Percentiles rank a stretch among this genome's conserved stretches.
Evolutionary conservation across 2,888 invertebrate species (phyloP).

Genomic region (Euclidia mi): DNA sequence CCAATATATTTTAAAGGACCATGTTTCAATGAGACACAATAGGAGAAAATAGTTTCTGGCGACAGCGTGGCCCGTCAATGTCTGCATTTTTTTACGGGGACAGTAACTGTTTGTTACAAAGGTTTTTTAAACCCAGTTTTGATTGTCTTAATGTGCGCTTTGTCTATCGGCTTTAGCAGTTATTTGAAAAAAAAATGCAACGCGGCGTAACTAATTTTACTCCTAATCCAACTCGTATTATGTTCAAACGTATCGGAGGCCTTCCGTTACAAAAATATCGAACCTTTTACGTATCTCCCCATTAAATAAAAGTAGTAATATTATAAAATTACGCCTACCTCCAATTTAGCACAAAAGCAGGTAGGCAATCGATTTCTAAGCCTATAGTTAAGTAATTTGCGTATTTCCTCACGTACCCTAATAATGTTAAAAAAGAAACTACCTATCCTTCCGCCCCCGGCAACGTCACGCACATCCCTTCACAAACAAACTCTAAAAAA

Average conservation of each 20-base stretch:
- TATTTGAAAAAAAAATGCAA: neutral
- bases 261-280: neutral
- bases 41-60: slow-evolving; percentile 80
- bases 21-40: slow-evolving; percentile 79
- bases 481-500: slow-evolving; percentile 76
- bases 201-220: neutral
- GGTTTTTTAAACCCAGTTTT: slow-evolving; percentile 23
- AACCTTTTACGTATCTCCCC: slow-evolving; percentile 27
- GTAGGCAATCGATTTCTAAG: slow-evolving; percentile 56
- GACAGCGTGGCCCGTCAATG: slow-evolving; percentile 72
- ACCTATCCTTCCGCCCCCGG: slow-evolving; percentile 87
- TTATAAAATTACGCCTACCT: slow-evolving; percentile 42
- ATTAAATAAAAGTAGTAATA: slow-evolving; percentile 31
- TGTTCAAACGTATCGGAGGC: no score
- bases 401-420: slow-evolving; percentile 80
- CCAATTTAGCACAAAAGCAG: slow-evolving; percentile 48
- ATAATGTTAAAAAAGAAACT: slow-evolving; percentile 81
- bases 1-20: slow-evolving; percentile 80
- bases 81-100: slow-evolving; percentile 59
- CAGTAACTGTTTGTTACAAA: slow-evolving; percentile 38
- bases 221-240: no score
- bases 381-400: slow-evolving; percentile 74
- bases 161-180: slow-evolving; percentile 6
- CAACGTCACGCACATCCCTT: slow-evolving; percentile 86
- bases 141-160: slow-evolving; percentile 33